Evolutionary conservation across 2,888 invertebrate genomes (phyloP), one percentile per base, ranked within the genome.

Genomic region (Clunio marinus): DNA sequence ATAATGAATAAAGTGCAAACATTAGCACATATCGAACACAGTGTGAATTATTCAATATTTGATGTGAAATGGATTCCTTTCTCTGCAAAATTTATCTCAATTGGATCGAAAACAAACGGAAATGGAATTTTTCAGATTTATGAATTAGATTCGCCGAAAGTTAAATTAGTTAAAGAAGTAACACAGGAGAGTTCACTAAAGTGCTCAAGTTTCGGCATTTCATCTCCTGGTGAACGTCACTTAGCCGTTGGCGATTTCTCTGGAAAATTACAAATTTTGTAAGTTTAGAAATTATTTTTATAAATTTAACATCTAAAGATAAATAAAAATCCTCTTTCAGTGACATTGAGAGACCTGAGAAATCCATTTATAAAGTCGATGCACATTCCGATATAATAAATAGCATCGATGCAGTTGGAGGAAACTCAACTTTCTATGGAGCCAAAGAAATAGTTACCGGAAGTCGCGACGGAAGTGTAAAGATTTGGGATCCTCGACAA

Each of bases 31-130:
- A 84, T 89, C 35, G 90, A 95, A 75, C 88, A 90, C 76, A 82
- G 87, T 22, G 78, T 95, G 1, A 86, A 90, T 75, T 96, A 91
- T 77, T 91, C 93, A 0, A 78, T 95, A 24, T 95, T 92, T 77
- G 96, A 96, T 75, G 86, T 88, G n/a, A 93, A 92, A 80, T 97
- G 96, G 97, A 87, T 97, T 74, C 96, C 97, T 0, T 89, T 90
- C 75, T 94, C 95, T 2, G 91, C 96, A 0, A 96, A 95, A 79
- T 93, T 96, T 79, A 88, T 94, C 70, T 86, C 90, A 51, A 81
- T 96, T 68, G 97, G 97, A 8, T 89, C 88, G 15, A 84, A 90
- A 76, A 87, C 96, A 0, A 88, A 88, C 74, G 93, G 93, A 57
- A 88, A 87, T 63, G 97, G 97, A 0, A 85, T 91, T 24, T 80